Evolutionary conservation across 2,797 vertebrate genomes (phyloP).

Genomic region (Simalia tracyae): DNA sequence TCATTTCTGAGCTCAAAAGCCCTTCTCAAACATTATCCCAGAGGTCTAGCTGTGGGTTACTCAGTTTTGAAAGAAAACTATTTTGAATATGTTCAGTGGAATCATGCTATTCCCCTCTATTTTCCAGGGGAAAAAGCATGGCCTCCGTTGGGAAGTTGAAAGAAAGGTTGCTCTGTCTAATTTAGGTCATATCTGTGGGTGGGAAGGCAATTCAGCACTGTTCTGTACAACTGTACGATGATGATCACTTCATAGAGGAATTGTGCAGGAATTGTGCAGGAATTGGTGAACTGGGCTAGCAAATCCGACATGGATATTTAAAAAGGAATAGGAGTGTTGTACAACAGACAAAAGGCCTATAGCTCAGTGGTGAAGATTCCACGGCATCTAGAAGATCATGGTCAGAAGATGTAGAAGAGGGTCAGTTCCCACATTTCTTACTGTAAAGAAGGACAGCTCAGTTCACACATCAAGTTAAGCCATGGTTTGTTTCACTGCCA

Average conservation of each 20-base stretch:
- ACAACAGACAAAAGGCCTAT: not conserved
- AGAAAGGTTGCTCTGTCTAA: not conserved
- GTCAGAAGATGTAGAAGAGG: too few relatives aligned
- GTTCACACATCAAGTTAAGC: not conserved
- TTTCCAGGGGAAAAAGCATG: too few relatives aligned
- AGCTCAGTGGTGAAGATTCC: not conserved
- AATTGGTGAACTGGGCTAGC: not conserved
- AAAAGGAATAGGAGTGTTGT: not conserved
- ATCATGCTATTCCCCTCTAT: not conserved
- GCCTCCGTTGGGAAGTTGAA: not conserved
- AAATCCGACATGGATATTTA: not conserved
- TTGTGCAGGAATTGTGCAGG: not conserved
- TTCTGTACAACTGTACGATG: not conserved
- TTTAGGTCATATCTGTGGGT: not conserved
- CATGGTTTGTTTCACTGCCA: not conserved
- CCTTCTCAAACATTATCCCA: not conserved
- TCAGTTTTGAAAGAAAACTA: not conserved
- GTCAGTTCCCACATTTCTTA: not conserved
- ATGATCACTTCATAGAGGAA: not conserved
- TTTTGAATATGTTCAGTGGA: not conserved
- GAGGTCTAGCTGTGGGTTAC: not conserved
- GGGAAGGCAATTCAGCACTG: not conserved
- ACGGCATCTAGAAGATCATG: not conserved
- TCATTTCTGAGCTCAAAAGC: not conserved
- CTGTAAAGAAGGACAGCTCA: not conserved